These are phyloP conservation scores for Nebria ingens DNA, from an alignment of 1,140 invertebrate genomes.

Conservation along the genomic window DNA sequence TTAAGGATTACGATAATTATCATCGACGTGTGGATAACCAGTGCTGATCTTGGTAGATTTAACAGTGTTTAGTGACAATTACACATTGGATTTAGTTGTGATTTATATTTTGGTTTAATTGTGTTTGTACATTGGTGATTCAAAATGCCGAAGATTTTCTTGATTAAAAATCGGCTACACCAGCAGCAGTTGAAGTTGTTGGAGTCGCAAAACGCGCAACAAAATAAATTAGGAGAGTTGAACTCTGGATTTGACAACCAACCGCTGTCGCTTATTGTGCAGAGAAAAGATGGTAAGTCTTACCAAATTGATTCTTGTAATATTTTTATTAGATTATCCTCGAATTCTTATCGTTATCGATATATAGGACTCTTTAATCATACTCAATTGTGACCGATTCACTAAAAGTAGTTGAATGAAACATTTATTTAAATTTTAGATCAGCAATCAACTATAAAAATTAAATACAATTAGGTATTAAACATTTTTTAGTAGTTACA, in stretches of 20 bases:
- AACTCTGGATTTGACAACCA: conserved; percentile 30
- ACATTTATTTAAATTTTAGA: too few relatives aligned
- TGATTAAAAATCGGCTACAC: conserved; percentile 77
- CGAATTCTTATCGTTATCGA: too few relatives aligned
- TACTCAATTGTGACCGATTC: too few relatives aligned
- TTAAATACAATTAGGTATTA: too few relatives aligned
- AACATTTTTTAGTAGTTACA: too few relatives aligned
- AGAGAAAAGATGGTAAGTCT: conserved; percentile 37
- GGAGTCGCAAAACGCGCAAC: conserved; percentile 58
- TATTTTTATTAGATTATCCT: too few relatives aligned
- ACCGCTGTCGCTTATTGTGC: conserved; percentile 47
- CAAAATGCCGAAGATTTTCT: conserved; percentile 82
- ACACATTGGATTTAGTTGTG: not conserved
- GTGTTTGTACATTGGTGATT: not conserved
- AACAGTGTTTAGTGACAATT: too few relatives aligned
- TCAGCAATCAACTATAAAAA: too few relatives aligned
- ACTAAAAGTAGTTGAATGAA: too few relatives aligned
- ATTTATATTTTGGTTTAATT: not conserved
- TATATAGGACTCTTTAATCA: too few relatives aligned
- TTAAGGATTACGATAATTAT: not conserved
- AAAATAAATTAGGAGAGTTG: conserved; percentile 25
- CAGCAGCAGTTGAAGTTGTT: conserved; percentile 74
- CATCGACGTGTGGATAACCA: not conserved
- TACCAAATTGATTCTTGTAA: too few relatives aligned
- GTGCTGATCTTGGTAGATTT: too few relatives aligned